Evolutionary conservation across 2,797 vertebrate species (phyloP).

Genomic region (Sebastes taczanowskii): DNA sequence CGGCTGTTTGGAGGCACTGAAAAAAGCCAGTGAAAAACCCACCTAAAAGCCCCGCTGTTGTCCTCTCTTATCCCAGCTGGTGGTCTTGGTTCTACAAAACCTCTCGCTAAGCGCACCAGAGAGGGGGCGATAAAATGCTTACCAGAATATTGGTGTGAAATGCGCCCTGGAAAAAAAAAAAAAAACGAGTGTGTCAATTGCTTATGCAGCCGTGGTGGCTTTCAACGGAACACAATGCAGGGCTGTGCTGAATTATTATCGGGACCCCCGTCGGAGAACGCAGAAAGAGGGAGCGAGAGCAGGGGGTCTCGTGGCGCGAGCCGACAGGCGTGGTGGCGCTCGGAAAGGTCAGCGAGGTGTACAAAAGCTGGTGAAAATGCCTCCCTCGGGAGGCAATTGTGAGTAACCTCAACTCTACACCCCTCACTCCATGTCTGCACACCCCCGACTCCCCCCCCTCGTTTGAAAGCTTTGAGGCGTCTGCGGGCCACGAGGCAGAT

Average conservation of each 20-base stretch:
- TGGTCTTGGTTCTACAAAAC: conserved; percentile 58
- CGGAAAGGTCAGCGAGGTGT: conserved; percentile 67
- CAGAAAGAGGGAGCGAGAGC: conserved; percentile 13
- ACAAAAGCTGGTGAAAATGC: conserved; percentile 52
- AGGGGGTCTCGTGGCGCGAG: conserved; percentile 49
- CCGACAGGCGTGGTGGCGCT: conserved; percentile 16
- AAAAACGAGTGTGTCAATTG: conserved; percentile 44
- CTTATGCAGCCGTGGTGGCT: conserved; percentile 48
- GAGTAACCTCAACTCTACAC: conserved; percentile 19
- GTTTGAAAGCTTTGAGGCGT: conserved; percentile 58
- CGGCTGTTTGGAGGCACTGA: conserved; percentile 31
- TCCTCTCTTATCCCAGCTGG: conserved; percentile 77
- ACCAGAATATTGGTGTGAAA: conserved; percentile 41
- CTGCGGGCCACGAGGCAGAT: conserved; percentile 44
- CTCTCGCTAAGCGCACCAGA: conserved; percentile 28
- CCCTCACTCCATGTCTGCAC: background rate
- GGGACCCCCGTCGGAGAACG: conserved; percentile 38
- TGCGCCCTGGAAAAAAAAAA: background rate
- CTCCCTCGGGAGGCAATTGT: conserved; percentile 47
- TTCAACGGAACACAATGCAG: conserved; percentile 59
- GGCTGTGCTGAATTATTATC: conserved; percentile 52
- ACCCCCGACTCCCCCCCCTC: background rate
- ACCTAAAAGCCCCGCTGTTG: conserved; percentile 62
- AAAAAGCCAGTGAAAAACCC: conserved; percentile 65
- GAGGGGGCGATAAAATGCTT: conserved; percentile 33